These are phyloP conservation scores for Kryptopterus vitreolus DNA, from an alignment of 2,797 vertebrate genomes.

Conservation along the genomic window DNA sequence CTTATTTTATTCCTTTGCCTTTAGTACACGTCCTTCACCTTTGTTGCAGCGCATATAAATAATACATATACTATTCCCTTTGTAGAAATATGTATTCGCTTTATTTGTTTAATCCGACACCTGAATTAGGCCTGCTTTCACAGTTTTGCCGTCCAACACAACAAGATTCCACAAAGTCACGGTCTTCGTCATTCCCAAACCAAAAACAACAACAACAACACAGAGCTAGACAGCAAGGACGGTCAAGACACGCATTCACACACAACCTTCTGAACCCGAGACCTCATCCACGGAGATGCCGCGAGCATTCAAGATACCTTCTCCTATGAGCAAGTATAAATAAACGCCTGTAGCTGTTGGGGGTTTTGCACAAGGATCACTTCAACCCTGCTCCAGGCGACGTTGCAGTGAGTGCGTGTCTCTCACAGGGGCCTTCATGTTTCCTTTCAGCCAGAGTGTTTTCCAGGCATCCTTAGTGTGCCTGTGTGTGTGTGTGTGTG, in stretches of 20 bases:
- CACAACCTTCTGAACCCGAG: background rate
- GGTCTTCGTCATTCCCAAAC: background rate
- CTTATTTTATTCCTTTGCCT: background rate
- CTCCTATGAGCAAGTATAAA: background rate
- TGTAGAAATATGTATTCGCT: no score
- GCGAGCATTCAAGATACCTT: background rate
- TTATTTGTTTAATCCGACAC: no score
- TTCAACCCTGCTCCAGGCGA: background rate
- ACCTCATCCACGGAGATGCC: background rate
- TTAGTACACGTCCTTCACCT: no score
- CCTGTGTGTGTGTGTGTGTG: no score
- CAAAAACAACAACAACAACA: background rate
- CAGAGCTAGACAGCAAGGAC: background rate
- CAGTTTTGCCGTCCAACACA: no score
- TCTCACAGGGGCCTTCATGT: constrained; percentile 17
- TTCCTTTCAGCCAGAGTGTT: constrained; percentile 5
- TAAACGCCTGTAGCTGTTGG: background rate
- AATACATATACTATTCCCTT: no score
- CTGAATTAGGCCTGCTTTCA: no score
- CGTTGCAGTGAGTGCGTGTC: background rate
- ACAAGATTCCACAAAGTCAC: no score
- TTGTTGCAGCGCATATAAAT: background rate
- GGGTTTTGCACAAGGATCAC: constrained; percentile 16
- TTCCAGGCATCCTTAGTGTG: background rate
- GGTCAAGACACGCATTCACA: background rate